phyloP scores from a whole-genome alignment of 2,888 invertebrate species.

The Philereme vetulata region DNA sequence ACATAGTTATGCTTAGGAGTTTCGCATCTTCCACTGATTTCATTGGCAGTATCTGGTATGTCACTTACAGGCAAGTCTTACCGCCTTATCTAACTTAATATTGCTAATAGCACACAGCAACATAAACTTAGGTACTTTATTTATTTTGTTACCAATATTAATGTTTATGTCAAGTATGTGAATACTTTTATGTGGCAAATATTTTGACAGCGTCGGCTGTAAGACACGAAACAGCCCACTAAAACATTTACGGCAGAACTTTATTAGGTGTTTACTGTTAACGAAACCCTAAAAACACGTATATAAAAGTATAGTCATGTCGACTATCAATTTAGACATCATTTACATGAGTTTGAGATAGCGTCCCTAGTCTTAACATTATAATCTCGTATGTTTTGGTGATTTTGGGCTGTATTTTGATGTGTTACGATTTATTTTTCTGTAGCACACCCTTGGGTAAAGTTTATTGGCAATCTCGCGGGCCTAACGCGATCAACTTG shows the following conservation, averaged over 20 bases:
- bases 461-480: constrained; percentile 77
- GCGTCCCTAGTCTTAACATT: constrained; percentile 27
- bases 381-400: constrained; percentile 12
- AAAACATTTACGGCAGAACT: constrained; percentile 25
- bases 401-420: constrained; percentile 25
- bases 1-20: too few species aligned
- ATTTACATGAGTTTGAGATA: constrained; percentile 59
- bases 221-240: constrained; percentile 13
- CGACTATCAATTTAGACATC: constrained; percentile 60
- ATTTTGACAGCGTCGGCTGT: constrained; percentile 24
- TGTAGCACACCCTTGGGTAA: constrained; percentile 33
- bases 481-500: constrained; percentile 78
- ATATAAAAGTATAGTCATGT: constrained; percentile 35
- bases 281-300: constrained; percentile 5
- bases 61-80: too few species aligned
- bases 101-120: too few species aligned
- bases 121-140: too few species aligned
- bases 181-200: constrained; percentile 23
- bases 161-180: constrained; percentile 1
- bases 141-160: not conserved
- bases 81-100: too few species aligned
- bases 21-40: too few species aligned
- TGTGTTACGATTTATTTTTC: constrained; percentile 35
- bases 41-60: too few species aligned
- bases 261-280: constrained; percentile 28